A percentile compares a stretch with the other conserved stretches of the same genome.
phyloP scores from a whole-genome alignment of 1,140 invertebrate genomes.

The Drosophila neocordata region DNA sequence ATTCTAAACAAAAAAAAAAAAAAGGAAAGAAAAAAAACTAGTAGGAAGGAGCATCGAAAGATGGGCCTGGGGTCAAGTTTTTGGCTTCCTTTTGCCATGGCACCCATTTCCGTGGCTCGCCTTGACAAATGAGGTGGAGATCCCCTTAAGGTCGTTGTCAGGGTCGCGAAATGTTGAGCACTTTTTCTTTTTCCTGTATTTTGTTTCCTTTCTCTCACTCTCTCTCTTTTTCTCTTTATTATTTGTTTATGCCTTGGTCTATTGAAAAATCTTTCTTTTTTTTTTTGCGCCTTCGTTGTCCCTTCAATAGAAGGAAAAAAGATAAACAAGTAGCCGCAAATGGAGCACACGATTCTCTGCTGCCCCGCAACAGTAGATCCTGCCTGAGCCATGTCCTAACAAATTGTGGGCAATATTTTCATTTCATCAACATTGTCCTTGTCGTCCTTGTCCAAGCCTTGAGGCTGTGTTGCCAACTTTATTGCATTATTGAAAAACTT shows the following conservation, averaged over 20 bases:
- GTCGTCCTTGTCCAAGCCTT: conserved; percentile 26
- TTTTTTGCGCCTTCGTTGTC: background rate
- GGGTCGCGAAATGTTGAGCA: conserved; percentile 58
- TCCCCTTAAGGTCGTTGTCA: conserved; percentile 72
- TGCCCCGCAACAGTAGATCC: background rate
- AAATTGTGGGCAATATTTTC: conserved; percentile 80
- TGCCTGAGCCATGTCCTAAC: conserved; percentile 60
- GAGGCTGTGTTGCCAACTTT: conserved; percentile 65
- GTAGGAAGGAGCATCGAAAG: conserved; percentile 24
- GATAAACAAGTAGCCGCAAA: conserved; percentile 77
- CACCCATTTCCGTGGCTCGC: conserved; percentile 5
- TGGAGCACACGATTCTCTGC: conserved; percentile 32
- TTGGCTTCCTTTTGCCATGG: conserved; percentile 49
- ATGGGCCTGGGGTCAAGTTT: conserved; percentile 33
- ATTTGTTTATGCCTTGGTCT: conserved; percentile 78
- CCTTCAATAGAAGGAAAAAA: conserved; percentile 26
- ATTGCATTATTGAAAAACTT: conserved; percentile 82
- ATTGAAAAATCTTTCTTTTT: conserved; percentile 63
- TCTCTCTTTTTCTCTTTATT: conserved; percentile 51
- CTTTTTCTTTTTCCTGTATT: conserved; percentile 26
- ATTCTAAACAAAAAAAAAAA: background rate
- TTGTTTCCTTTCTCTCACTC: background rate
- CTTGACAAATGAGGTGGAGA: conserved; percentile 71
- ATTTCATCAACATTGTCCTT: conserved; percentile 74
- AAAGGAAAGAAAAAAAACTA: no score